Evolutionary conservation across 53 echinoderm and acorn worm species (phyloP), one percentile per base, ranked within the genome.

Genomic region (Paracentrotus lividus): DNA sequence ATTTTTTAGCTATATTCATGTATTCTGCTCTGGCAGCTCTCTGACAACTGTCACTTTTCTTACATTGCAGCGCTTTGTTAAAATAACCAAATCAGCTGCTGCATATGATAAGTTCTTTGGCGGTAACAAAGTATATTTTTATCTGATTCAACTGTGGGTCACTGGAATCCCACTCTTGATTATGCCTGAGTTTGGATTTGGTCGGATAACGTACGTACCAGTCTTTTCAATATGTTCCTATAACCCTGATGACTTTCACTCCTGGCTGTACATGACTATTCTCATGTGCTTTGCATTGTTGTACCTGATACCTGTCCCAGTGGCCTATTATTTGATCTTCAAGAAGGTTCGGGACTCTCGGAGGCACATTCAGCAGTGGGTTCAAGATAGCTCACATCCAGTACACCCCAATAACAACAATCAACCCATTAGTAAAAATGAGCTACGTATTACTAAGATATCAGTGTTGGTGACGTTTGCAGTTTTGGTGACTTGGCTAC

Each of bases 401-500:
- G 52, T 9, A 1, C 9, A 26, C n/a, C 0, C 2, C 27, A 51
- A 31, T 8, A 69, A 85, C 51, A 85, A 29, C 47, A 20, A 49
- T 23, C 26, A 20, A 13, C 8, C 85, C n/a, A 27, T 85, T 1
- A 94, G 92, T 88, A 96, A 96, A 42, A 95, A 94, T 24, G 96
- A 96, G 52, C 88, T 95, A 20, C 91, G 96, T 12, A 88, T 95
- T 90, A 97, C 97, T 5, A 93, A 94, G 42, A 92, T 96, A 23
- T 93, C 95, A 40, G 91, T 92, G 45, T 75, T 96, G 54, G 96
- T 97, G 1, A 90, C 90, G 21, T 36, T 65, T 13, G 43, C 47
- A 0, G 91, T 96, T 24, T 77, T 93, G 42, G 36, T 97, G 1
- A 95, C 94, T 42, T 97, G 97, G 97, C 75, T 95, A 42, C 97